phyloP scores from a whole-genome alignment of 2,113 vertebrate genomes.

The Archocentrus centrarchus region DNA sequence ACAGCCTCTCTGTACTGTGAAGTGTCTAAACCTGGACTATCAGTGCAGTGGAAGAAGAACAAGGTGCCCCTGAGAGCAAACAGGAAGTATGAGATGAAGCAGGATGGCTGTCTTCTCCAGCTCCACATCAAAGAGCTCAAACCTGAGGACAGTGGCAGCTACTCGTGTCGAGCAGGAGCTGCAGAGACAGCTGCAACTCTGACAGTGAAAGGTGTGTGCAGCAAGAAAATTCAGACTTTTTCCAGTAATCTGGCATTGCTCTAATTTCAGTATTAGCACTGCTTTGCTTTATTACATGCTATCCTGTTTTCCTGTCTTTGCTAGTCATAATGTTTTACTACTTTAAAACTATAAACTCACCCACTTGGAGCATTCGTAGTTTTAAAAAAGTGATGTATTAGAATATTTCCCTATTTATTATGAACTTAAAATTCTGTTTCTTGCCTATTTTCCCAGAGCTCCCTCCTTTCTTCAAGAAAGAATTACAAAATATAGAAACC shows the following conservation, averaged over 20 bases:
- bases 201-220: slow-evolving; percentile 82
- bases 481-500: slow-evolving; percentile 35
- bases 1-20: slow-evolving; percentile 61
- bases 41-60: slow-evolving; percentile 75
- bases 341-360: background rate
- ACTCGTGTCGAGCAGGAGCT: slow-evolving; percentile 52
- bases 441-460: slow-evolving; percentile 31
- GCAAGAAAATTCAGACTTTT: background rate
- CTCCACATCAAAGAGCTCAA: slow-evolving; percentile 63
- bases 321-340: background rate
- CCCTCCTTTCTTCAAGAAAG: slow-evolving; percentile 48
- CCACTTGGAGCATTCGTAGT: background rate
- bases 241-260: background rate
- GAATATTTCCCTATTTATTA: background rate
- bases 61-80: slow-evolving; percentile 64
- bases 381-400: background rate
- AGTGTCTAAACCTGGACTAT: slow-evolving; percentile 63
- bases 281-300: background rate
- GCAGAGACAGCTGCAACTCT: slow-evolving; percentile 54
- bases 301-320: background rate
- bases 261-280: background rate
- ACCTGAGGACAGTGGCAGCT: slow-evolving; percentile 67
- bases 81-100: slow-evolving; percentile 77
- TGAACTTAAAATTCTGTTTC: background rate
- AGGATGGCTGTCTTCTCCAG: slow-evolving; percentile 61